Conservation (phyloP, 1,140 invertebrate genomes). For the Drosophila chauvacae region DNA sequence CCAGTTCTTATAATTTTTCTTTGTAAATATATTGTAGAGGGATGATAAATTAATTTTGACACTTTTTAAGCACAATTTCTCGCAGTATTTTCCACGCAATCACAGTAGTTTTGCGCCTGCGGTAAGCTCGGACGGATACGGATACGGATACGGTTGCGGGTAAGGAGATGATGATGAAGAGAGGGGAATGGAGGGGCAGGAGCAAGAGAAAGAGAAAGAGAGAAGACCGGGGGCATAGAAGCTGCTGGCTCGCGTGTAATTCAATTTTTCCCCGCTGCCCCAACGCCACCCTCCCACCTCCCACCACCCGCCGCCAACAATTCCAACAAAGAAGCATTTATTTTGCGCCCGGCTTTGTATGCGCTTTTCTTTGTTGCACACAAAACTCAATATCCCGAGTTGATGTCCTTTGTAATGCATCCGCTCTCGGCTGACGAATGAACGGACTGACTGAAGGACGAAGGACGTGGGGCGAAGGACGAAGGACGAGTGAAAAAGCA, state of each 20-base stretch:
- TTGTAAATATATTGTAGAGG: not conserved
- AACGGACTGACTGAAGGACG: conserved; percentile 6
- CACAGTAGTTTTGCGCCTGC: conserved; percentile 79
- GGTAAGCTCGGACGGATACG: conserved; percentile 55
- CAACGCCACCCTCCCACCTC: not conserved
- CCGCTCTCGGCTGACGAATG: conserved; percentile 55
- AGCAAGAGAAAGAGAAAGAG: not conserved
- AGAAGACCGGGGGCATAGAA: conserved; percentile 10
- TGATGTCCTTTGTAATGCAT: conserved; percentile 82
- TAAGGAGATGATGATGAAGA: conserved; percentile 1
- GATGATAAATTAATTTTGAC: not conserved
- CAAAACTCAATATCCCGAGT: conserved; percentile 80
- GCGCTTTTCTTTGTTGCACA: conserved; percentile 79
- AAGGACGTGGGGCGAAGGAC: conserved; percentile 16
- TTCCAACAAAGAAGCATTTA: conserved; percentile 80
- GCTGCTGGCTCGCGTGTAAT: conserved; percentile 73
- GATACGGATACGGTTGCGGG: conserved; percentile 5
- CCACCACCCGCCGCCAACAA: conserved; percentile 26
- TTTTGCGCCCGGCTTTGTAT: conserved; percentile 80
- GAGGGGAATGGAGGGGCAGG: not conserved
- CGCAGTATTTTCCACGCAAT: conserved; percentile 51
- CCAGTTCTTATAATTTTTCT: not conserved
- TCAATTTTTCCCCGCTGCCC: conserved; percentile 67
- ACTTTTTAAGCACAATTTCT: not conserved
- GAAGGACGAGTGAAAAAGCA: conserved; percentile 23